Percentiles rank a stretch among this genome's conserved stretches.
Evolutionary conservation across 2,797 vertebrate species (phyloP).

Genomic region (Lacerta bilineata): DNA sequence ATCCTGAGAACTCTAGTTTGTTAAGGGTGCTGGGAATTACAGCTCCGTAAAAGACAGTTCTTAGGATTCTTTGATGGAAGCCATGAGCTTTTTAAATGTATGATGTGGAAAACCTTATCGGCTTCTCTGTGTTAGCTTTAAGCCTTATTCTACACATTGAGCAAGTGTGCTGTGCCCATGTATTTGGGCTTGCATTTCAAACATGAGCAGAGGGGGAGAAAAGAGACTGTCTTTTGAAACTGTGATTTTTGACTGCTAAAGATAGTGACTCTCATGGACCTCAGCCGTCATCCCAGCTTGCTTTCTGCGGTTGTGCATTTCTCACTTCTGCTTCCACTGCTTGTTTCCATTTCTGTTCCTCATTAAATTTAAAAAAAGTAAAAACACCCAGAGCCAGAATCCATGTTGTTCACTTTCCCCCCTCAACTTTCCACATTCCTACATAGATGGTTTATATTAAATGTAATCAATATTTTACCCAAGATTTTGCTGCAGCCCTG

Average conservation of each 20-base stretch:
- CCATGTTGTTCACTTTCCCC: slow-evolving; percentile 25
- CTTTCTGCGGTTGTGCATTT: background rate
- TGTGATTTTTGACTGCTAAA: slow-evolving; percentile 40
- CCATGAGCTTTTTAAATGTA: no score
- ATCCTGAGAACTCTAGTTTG: no score
- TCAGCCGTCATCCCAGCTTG: background rate
- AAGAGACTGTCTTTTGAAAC: slow-evolving; percentile 9
- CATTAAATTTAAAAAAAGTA: slow-evolving; percentile 51
- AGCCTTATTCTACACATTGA: background rate
- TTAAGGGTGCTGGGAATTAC: no score
- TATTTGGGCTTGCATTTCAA: background rate
- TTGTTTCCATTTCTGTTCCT: slow-evolving; percentile 50
- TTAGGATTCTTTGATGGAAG: no score
- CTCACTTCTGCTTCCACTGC: slow-evolving; percentile 18
- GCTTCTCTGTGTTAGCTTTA: background rate
- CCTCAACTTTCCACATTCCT: background rate
- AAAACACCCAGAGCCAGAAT: slow-evolving; percentile 35
- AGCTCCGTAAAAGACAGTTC: no score
- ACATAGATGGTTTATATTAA: background rate
- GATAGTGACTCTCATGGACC: background rate
- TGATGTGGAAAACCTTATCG: background rate
- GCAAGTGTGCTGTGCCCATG: background rate
- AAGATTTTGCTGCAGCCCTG: background rate
- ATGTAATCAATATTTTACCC: background rate
- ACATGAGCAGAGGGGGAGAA: background rate